Conservation (phyloP, 53 echinoderm and acorn worm genomes). For the Paracentrotus lividus region DNA sequence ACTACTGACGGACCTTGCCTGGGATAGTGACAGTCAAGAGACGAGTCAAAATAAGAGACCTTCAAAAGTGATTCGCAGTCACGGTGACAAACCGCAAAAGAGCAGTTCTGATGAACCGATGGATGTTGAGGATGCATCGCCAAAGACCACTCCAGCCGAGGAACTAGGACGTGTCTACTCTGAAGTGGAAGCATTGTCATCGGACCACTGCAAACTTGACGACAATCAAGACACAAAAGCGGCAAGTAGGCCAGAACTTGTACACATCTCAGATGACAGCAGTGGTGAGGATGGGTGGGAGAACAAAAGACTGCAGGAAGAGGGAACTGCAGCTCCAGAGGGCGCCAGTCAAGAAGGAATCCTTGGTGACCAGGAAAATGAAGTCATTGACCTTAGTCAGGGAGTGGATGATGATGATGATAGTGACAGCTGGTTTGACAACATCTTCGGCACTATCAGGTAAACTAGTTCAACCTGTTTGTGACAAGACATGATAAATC, state of each 20-base stretch:
- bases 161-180: not conserved
- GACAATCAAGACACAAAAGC: not conserved
- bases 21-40: conserved; percentile 13
- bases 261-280: conserved; percentile 40
- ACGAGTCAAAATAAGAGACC: not conserved
- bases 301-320: not conserved
- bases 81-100: not conserved
- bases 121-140: not conserved
- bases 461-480: not conserved
- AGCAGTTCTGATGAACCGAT: not conserved
- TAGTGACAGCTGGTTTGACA: conserved; percentile 57
- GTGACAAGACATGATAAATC: not conserved
- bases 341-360: conserved; percentile 6
- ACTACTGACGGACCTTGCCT: not conserved
- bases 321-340: not conserved
- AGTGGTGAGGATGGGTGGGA: not conserved
- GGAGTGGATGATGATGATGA: conserved; percentile 24
- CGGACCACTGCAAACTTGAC: not conserved
- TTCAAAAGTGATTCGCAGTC: not conserved
- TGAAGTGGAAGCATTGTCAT: not conserved
- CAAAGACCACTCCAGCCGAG: not conserved
- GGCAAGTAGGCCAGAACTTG: not conserved
- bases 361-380: not conserved
- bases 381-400: conserved; percentile 66
- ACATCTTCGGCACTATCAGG: conserved; percentile 57